A percentile compares a stretch with the other conserved stretches of the same genome.
Evolutionary conservation across 92 coral and sea anemone species (phyloP).

Genomic region (Porites lobata): DNA sequence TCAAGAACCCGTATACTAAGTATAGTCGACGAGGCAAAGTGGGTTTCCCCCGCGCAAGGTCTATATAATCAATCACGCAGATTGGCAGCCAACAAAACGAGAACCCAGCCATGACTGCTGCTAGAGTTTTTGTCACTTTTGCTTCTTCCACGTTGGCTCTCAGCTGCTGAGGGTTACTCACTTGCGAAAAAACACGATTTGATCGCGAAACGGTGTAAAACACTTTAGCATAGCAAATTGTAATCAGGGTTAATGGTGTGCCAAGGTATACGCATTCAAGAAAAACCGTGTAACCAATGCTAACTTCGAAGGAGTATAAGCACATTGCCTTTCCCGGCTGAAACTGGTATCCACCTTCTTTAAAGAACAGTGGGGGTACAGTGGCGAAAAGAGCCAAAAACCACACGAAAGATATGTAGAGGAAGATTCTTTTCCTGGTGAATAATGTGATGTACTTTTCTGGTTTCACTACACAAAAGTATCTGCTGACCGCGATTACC

Average conservation of each 20-base stretch:
- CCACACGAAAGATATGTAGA: constrained; percentile 52
- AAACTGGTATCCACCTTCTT: constrained; percentile 49
- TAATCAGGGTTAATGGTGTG: constrained; percentile 48
- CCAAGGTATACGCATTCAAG: constrained; percentile 59
- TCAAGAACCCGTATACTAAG: constrained; percentile 58
- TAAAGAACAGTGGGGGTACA: constrained; percentile 64
- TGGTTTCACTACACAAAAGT: constrained; percentile 60
- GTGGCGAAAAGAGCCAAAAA: constrained; percentile 54
- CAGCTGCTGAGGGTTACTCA: constrained; percentile 36
- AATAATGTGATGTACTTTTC: constrained; percentile 46
- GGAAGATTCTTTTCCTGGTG: constrained; percentile 25
- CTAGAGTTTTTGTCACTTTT: constrained; percentile 74
- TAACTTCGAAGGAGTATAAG: constrained; percentile 60
- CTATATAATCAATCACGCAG: constrained; percentile 67
- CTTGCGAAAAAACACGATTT: constrained; percentile 44
- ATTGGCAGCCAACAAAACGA: constrained; percentile 80
- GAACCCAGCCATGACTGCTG: constrained; percentile 67
- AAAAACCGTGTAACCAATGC: constrained; percentile 64
- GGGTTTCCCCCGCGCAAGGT: constrained; percentile 57
- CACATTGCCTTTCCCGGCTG: constrained; percentile 85
- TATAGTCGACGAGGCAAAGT: constrained; percentile 53
- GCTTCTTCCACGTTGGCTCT: constrained; percentile 79
- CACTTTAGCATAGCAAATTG: constrained; percentile 57
- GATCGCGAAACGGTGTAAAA: constrained; percentile 41
- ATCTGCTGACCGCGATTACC: constrained; percentile 65